Percentiles rank a stretch among this genome's conserved stretches.
These are phyloP conservation scores for Allophyes oxyacanthae DNA, from an alignment of 2,888 invertebrate species.

Conservation along the genomic window DNA sequence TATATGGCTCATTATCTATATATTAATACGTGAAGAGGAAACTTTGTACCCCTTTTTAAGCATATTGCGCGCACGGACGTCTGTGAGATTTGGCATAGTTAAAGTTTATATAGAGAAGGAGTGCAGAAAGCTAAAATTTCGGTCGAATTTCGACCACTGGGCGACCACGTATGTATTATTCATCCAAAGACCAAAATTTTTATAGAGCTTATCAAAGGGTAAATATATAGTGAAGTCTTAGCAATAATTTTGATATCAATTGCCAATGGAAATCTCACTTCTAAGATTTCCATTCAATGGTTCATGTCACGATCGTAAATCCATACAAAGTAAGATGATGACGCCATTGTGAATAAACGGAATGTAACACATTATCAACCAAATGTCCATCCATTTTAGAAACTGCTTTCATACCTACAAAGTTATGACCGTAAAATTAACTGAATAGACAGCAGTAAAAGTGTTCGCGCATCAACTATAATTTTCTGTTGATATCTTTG, in stretches of 20 bases:
- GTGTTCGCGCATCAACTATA: conserved; percentile 11
- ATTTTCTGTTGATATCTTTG: conserved; percentile 15
- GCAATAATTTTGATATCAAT: neutral
- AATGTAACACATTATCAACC: conserved; percentile 24
- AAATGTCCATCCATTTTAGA: conserved; percentile 21
- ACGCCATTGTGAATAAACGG: conserved; percentile 14
- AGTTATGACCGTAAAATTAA: conserved; percentile 40
- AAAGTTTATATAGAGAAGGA: too few relatives aligned
- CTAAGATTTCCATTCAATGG: neutral
- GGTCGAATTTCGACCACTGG: too few relatives aligned
- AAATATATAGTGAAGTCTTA: too few relatives aligned
- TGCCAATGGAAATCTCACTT: conserved; percentile 1
- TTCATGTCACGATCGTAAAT: conserved; percentile 8
- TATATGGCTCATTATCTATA: too few relatives aligned
- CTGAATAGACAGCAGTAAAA: conserved; percentile 27
- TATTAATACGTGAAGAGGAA: too few relatives aligned
- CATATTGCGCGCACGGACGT: too few relatives aligned
- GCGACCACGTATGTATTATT: too few relatives aligned
- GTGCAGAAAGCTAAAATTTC: too few relatives aligned
- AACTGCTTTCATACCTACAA: conserved; percentile 22
- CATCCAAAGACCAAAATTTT: too few relatives aligned
- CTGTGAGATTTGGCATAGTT: too few relatives aligned
- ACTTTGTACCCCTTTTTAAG: too few relatives aligned
- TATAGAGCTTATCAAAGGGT: too few relatives aligned
- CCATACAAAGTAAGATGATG: conserved; percentile 22